Percentiles rank a stretch among this genome's conserved stretches.
Conservation (phyloP, 2,888 invertebrate genomes). For the Heliconius ethilla region DNA sequence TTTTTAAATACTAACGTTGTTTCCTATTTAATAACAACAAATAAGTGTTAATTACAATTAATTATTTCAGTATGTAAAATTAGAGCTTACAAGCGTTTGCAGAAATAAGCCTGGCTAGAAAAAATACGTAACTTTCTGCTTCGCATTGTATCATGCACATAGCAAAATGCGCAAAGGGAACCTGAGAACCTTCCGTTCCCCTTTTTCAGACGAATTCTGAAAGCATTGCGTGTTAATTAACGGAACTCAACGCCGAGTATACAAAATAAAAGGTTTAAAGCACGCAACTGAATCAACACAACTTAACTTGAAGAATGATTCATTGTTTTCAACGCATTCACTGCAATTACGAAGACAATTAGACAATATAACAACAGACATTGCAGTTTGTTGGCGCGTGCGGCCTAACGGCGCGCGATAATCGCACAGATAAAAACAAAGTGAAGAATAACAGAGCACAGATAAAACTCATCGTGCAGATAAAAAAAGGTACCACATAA, state of each 20-base stretch:
- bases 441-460: conserved; percentile 10
- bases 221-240: no score
- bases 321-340: neutral
- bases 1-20: conserved; percentile 19
- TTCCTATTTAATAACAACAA: neutral
- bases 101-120: neutral
- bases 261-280: neutral
- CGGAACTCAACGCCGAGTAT: no score
- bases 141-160: no score
- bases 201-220: no score
- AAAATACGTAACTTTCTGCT: neutral
- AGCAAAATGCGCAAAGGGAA: no score
- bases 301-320: neutral
- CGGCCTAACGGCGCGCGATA: conserved; percentile 69
- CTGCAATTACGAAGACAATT: conserved; percentile 37
- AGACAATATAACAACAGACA: conserved; percentile 37
- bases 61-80: neutral
- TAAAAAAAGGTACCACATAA: conserved; percentile 73
- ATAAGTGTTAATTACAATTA: neutral
- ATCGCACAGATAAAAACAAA: conserved; percentile 63
- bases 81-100: neutral
- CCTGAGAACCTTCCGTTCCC: no score
- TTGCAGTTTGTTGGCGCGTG: conserved; percentile 41
- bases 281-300: neutral
- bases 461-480: conserved; percentile 54